Evolutionary conservation across 92 coral and sea anemone species (phyloP).

Genomic region (Virgularia gustaviana): DNA sequence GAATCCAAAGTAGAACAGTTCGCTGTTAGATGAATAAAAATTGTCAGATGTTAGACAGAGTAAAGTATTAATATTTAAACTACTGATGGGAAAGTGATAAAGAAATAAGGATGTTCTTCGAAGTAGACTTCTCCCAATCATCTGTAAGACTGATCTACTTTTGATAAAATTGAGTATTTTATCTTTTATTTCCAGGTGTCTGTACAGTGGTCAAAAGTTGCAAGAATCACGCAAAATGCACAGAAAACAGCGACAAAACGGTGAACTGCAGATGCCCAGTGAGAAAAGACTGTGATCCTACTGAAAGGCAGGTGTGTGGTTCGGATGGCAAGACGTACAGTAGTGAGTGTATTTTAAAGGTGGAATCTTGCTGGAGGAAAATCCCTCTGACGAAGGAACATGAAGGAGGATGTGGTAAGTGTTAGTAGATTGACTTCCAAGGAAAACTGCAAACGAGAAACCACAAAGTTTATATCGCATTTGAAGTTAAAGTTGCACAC

Average conservation of each 20-base stretch:
- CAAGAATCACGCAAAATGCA: slow-evolving; percentile 69
- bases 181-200: slow-evolving; percentile 54
- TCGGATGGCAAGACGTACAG: slow-evolving; percentile 43
- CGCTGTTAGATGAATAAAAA: no score
- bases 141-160: not conserved
- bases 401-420: slow-evolving; percentile 88
- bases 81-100: no score
- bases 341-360: slow-evolving; percentile 41
- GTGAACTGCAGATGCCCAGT: slow-evolving; percentile 82
- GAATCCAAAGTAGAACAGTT: no score
- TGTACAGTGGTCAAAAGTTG: slow-evolving; percentile 73
- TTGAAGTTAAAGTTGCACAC: no score
- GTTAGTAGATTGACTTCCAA: not conserved
- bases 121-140: not conserved
- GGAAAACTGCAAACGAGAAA: not conserved
- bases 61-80: no score
- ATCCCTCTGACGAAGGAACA: slow-evolving; percentile 47
- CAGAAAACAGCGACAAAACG: slow-evolving; percentile 71
- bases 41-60: no score
- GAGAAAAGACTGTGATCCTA: slow-evolving; percentile 55
- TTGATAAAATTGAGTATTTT: no score
- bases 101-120: no score
- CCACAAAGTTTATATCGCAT: not conserved
- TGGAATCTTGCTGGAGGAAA: slow-evolving; percentile 46
- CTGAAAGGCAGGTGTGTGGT: slow-evolving; percentile 29